Percentiles rank a stretch among this genome's conserved stretches.
Conservation (phyloP, 2,113 vertebrate species). For the Nesoenas mayeri region DNA sequence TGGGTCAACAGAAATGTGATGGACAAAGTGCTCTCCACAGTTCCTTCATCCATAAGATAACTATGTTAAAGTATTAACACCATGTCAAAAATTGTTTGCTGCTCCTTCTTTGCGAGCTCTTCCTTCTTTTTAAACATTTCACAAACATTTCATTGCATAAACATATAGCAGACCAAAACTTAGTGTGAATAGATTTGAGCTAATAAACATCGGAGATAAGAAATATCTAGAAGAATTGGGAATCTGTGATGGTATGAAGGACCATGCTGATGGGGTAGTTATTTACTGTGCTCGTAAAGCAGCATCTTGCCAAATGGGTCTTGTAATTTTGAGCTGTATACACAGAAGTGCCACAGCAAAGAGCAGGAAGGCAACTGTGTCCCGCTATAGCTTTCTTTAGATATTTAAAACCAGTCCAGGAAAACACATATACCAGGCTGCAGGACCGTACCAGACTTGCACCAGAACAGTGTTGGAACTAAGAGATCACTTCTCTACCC, state of each 20-base stretch:
- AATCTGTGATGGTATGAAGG: background rate
- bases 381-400: background rate
- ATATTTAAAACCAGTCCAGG: background rate
- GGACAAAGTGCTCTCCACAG: background rate
- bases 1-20: background rate
- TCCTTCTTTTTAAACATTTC: background rate
- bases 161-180: background rate
- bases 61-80: background rate
- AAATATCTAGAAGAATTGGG: background rate
- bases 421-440: background rate
- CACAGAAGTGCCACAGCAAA: background rate
- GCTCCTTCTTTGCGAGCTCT: background rate
- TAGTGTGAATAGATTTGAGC: accelerated
- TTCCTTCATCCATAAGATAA: background rate
- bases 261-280: background rate
- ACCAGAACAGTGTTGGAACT: background rate
- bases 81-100: background rate
- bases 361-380: background rate
- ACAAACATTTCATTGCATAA: background rate
- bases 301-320: background rate
- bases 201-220: background rate
- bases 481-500: background rate
- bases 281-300: background rate
- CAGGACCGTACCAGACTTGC: background rate
- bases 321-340: background rate